Base-by-base conservation (phyloP, 1,140 invertebrate species). In the Doryteuthis pealeii region DNA sequence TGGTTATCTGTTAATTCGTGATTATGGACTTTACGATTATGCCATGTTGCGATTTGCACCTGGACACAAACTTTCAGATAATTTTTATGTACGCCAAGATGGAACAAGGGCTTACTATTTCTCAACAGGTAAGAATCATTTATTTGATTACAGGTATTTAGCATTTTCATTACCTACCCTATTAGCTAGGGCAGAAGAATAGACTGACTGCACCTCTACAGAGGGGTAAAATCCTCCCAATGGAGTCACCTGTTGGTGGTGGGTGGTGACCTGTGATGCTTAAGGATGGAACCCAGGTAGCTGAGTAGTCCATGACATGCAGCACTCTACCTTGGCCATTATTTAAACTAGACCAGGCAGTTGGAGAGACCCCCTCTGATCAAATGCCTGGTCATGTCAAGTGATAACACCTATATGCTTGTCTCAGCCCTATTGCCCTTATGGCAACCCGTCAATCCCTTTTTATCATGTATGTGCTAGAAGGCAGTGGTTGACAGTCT, bases 61-160 rank as follows among this genome's bases (percentile, higher is more conserved):
- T 4, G 96, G 96, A 0, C 93, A 95, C 84, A 98, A 99, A 88
- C 94, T 99, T 75, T 86, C 91, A 10, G 87, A 88, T 8, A 82
- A 86, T 72, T 87, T 88, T 72, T 89, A 89, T 79, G 86, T 88
- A 3, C 79, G 88, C 69, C 88, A 89, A 72, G 88, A 89, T 83
- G 86, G 85, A 12, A 89, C 88, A 4, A 76, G 87, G 70, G 86
- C 87, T 22, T 89, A 84, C 76, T 89, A 87, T 66, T 89, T 89
- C 75, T 81, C 81, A 10, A 72, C 79, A 92, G 94, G 94, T 94
- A 87, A 83, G 74, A 62, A 49, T 40, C 67, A 8, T 30, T 28
- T 69, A 40, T 10, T 32, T 2, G 6, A 32, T 18, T 68, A 8
- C 28, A 68, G 28, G 30, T 68, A 26, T 22, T 22, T 30, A 28